Evolutionary conservation across 53 echinoderm and acorn worm species (phyloP).

Genomic region (Stichopus horrens): DNA sequence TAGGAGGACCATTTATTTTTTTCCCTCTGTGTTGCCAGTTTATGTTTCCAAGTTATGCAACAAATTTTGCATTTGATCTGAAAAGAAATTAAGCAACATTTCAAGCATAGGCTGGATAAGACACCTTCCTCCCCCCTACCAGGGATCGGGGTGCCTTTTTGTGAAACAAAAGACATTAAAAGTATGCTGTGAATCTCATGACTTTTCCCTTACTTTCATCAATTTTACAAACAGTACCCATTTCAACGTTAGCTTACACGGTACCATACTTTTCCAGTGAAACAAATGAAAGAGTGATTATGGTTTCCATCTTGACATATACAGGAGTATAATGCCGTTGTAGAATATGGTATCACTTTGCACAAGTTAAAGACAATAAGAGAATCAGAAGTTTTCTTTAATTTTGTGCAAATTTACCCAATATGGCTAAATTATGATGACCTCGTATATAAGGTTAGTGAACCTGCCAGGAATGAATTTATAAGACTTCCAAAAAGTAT

Average conservation of each 20-base stretch:
- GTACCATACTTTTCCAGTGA: conserved; percentile 5
- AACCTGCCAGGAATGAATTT: conserved; percentile 18
- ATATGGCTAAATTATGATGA: conserved; percentile 10
- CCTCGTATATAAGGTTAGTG: not conserved
- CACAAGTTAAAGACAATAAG: not conserved
- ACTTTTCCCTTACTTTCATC: too few species aligned
- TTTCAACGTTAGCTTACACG: conserved; percentile 24
- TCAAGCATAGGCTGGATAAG: too few species aligned
- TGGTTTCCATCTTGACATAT: not conserved
- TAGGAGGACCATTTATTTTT: too few species aligned
- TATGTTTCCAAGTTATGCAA: too few species aligned
- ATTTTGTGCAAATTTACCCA: not conserved
- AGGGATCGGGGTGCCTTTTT: too few species aligned
- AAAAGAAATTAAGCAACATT: too few species aligned
- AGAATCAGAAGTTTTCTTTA: not conserved
- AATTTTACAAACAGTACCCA: not conserved
- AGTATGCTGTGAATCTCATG: not conserved
- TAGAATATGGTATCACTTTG: not conserved
- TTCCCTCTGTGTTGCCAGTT: too few species aligned
- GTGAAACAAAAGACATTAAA: not conserved
- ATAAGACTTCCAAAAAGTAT: conserved; percentile 2
- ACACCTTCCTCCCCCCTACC: too few species aligned
- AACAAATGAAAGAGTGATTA: conserved; percentile 1
- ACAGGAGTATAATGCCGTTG: not conserved
- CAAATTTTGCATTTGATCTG: too few species aligned